Base-by-base conservation (phyloP, 2,797 vertebrate species). In the Nyctalus aviator region DNA sequence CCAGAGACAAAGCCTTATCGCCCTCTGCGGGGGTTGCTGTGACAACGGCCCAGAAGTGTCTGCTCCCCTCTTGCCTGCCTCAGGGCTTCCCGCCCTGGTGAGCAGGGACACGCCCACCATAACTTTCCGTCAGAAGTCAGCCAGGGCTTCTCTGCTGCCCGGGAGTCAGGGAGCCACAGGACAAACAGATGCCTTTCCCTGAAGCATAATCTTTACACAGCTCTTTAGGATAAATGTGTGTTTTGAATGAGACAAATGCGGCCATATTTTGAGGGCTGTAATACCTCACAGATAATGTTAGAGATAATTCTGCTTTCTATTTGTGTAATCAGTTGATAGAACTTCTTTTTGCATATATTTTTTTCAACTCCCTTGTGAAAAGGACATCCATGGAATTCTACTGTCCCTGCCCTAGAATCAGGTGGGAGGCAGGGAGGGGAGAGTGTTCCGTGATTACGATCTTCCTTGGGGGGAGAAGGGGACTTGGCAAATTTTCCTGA, bases 211-310 rank as follows among this genome's bases (percentile, higher is more conserved):
- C 93, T 84, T 84, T 75, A 87, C 14, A 62, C 37, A 77, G 13
- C 35, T 76, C 41, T 75, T 84, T 57, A 82, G 55, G n/a, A 78
- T n/a, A 68, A 68, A 32, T 68, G n/a, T 41, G 68, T 95, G 21
- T 76, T 88, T 92, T 37, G 41, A 53, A 41, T 50, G 46, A 86
- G 8, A 46, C 30, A 69, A 78, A 44, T 6, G 18, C 7, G 41
- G 44, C 9, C n/a, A 18, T 69, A 71, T 78, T 85, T 73, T 44
- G 57, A 89, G 13, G 17, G 35, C 17, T 94, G 11, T 50, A 62
- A 53, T 68, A 30, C 11, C 30, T 95, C 32, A 59, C 46, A 88
- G 72, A 77, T 92, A 55, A 68, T 75, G 76, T 87, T 32, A 78
- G 53, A 41, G 72, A 44, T 21, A 50, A 88, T 59, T 87, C 32